Evolutionary conservation across 2,113 vertebrate genomes (phyloP).

Genomic region (Pomatostomus ruficeps): DNA sequence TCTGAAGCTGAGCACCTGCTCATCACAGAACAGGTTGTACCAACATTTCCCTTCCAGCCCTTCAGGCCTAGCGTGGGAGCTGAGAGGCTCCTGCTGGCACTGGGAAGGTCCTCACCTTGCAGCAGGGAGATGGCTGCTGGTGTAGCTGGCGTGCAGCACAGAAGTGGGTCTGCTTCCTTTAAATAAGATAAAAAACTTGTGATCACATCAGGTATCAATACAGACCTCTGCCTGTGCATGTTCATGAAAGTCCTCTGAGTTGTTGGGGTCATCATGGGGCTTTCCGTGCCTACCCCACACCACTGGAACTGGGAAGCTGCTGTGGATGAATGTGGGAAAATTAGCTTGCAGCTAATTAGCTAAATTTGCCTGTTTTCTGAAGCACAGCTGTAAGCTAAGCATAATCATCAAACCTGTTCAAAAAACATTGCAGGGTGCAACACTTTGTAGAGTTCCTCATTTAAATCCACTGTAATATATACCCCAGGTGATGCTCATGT

Average conservation of each 20-base stretch:
- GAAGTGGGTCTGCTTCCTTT: neutral
- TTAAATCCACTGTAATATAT: neutral
- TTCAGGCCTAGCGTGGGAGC: neutral
- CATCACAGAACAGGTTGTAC: neutral
- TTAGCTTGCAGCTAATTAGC: neutral
- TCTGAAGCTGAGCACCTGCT: neutral
- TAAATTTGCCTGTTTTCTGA: neutral
- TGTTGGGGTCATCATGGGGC: neutral
- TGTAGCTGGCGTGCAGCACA: neutral
- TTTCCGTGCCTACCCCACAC: neutral
- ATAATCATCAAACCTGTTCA: neutral
- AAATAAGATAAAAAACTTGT: neutral
- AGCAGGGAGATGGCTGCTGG: neutral
- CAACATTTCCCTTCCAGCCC: neutral
- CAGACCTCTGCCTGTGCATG: accelerated
- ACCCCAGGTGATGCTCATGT: neutral
- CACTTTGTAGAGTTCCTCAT: neutral
- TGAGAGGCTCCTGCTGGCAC: neutral
- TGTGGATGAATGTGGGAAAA: neutral
- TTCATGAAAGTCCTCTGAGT: neutral
- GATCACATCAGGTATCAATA: neutral
- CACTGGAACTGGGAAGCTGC: neutral
- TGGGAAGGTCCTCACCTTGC: neutral
- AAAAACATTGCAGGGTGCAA: neutral
- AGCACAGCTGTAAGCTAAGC: neutral